phyloP scores from a whole-genome alignment of 2,888 invertebrate genomes.

The Dendrolimus pini region DNA sequence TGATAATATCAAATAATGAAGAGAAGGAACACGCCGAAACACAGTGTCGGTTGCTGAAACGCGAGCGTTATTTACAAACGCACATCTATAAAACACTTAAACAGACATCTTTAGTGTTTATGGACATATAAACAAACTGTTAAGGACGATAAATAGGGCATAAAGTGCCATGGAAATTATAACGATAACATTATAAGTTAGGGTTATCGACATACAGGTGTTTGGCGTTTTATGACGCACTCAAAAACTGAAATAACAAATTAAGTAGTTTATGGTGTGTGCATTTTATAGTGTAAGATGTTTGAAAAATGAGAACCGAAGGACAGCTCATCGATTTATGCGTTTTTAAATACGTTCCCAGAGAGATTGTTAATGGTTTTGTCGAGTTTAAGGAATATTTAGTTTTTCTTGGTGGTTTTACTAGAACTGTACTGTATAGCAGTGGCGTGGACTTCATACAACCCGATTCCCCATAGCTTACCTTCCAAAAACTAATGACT shows the following conservation, averaged over 20 bases:
- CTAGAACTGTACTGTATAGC: too few species aligned
- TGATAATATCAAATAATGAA: background rate
- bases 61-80: background rate
- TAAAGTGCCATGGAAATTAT: conserved; percentile 9
- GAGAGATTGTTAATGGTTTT: too few species aligned
- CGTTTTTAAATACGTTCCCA: too few species aligned
- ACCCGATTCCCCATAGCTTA: too few species aligned
- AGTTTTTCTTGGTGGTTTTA: too few species aligned
- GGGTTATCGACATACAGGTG: background rate
- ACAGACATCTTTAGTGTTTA: conserved; percentile 34
- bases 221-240: background rate
- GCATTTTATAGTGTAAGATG: background rate
- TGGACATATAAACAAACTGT: conserved; percentile 44
- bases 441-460: too few species aligned
- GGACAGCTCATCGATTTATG: too few species aligned
- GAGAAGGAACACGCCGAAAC: background rate
- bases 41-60: background rate
- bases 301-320: background rate
- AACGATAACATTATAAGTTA: background rate
- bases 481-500: too few species aligned
- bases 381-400: too few species aligned
- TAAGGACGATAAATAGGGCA: conserved; percentile 29
- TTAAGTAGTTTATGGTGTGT: conserved; percentile 1
- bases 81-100: conserved; percentile 35
- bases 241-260: background rate